Conservation (phyloP, 2,888 invertebrate species). For the Caenorhabditis imperialis region DNA sequence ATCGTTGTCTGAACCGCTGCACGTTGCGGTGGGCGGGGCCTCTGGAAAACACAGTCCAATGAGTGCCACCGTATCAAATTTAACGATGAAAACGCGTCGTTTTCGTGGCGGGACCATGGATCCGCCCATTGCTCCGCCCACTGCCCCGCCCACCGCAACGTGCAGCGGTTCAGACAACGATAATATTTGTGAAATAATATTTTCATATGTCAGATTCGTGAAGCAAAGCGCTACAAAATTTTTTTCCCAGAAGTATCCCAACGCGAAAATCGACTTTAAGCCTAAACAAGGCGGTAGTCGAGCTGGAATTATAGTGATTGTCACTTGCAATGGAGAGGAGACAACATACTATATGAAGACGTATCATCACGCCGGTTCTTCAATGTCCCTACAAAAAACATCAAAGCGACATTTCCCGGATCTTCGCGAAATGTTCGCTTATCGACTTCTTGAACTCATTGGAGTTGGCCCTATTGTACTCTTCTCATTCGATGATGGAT, state of each 20-base stretch:
- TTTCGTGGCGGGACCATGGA: too few species aligned
- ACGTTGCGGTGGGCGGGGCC: too few species aligned
- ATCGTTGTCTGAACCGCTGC: too few species aligned
- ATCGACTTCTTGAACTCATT: slow-evolving; percentile 46
- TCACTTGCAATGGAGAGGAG: slow-evolving; percentile 37
- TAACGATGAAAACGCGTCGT: too few species aligned
- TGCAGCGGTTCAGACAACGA: too few species aligned
- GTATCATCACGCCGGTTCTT: slow-evolving; percentile 52
- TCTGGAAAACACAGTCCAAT: too few species aligned
- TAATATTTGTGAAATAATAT: slow-evolving; percentile 48
- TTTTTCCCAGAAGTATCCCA: slow-evolving; percentile 44
- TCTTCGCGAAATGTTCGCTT: slow-evolving; percentile 55
- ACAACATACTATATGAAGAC: slow-evolving; percentile 49
- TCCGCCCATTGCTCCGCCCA: too few species aligned
- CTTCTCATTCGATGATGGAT: slow-evolving; percentile 47
- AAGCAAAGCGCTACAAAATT: slow-evolving; percentile 52
- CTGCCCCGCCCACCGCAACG: too few species aligned
- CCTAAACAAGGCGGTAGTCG: slow-evolving; percentile 45
- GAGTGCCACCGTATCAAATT: too few species aligned
- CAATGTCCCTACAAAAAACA: slow-evolving; percentile 45
- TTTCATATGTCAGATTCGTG: slow-evolving; percentile 42
- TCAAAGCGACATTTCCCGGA: slow-evolving; percentile 48
- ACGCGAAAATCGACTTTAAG: slow-evolving; percentile 41
- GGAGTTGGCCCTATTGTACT: slow-evolving; percentile 50
- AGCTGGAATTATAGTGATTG: slow-evolving; percentile 38